Base-by-base conservation (phyloP, 2,113 vertebrate genomes). In the Eulemur rufifrons region DNA sequence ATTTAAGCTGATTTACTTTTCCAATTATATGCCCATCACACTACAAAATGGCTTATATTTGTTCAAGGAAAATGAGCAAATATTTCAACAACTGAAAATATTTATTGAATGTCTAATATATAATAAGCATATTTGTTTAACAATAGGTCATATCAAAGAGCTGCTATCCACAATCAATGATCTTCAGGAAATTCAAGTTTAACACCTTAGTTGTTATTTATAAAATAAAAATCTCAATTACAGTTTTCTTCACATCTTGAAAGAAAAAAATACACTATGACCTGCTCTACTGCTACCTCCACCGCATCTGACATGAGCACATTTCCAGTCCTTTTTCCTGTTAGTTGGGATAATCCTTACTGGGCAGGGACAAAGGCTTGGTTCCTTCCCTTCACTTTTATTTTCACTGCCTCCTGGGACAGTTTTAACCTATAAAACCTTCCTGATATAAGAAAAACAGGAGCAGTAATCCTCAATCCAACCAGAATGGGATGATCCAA, bases 1-100 rank as follows among this genome's bases (percentile, higher is more conserved):
- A 13, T 95, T 77, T 45, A 88, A 96, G 32, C 15, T 80, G 37
- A 80, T 89, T 95, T 78, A 85, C 66, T 86, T 90, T 94, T 92
- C 29, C 6, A 89, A 50, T 92, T 96, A 81, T 50, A 85, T 86
- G 25, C 71, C 64, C n/a, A 47, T 82, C 68, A 50, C 86, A 27
- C 23, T 89, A 37, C 14, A 74, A 39, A 84, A 77, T 63, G 47
- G 37, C 37, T 92, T 92, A 59, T 76, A 66, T 94, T 86, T 87
- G 47, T 89, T 94, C 39, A 96, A 61, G 83, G 52, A 86, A 96
- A 95, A 90, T 94, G 34, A 95, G 89, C 52, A 95, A 96, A 74
- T 84, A 91, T 83, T 95, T 94, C 61, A 94, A 82, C 14, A 93
- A 66, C 71, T 45, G 27, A 83, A 93, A 83, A 68, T 83, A 84